Percentiles rank a stretch among this genome's conserved stretches.
These are phyloP conservation scores for Hippocampus zosterae DNA, from an alignment of 2,113 vertebrate genomes.

Conservation along the genomic window DNA sequence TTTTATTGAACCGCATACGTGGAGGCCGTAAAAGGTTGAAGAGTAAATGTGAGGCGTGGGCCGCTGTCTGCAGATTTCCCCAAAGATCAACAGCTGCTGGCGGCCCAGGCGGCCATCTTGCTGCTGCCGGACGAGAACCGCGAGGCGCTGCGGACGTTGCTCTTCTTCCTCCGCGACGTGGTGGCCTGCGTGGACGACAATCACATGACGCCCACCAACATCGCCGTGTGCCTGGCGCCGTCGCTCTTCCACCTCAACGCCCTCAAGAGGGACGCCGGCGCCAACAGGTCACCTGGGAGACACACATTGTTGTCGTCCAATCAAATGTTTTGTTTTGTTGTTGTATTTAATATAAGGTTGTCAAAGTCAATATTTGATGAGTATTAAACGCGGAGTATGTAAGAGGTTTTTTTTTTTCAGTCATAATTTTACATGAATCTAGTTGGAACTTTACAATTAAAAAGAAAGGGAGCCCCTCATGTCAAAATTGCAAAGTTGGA, in stretches of 20 bases:
- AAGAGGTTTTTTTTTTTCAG: too few relatives aligned
- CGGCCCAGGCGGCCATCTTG: slow-evolving; percentile 80
- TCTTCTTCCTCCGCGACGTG: slow-evolving; percentile 81
- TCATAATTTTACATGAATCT: too few relatives aligned
- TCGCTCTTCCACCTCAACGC: slow-evolving; percentile 86
- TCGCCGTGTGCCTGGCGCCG: slow-evolving; percentile 84
- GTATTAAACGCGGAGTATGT: too few relatives aligned
- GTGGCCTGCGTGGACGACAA: slow-evolving; percentile 79
- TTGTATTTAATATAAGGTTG: too few relatives aligned
- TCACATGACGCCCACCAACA: slow-evolving; percentile 88
- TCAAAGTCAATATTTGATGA: too few relatives aligned
- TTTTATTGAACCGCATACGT: not conserved
- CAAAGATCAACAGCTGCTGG: slow-evolving; percentile 78
- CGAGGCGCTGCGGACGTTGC: slow-evolving; percentile 79
- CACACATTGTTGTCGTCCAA: not conserved
- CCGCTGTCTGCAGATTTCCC: slow-evolving; percentile 71
- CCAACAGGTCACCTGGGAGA: not conserved
- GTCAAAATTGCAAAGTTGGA: too few relatives aligned
- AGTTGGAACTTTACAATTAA: too few relatives aligned
- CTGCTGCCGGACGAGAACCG: slow-evolving; percentile 83
- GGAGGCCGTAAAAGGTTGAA: not conserved
- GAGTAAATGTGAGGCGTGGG: not conserved
- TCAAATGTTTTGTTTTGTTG: too few relatives aligned
- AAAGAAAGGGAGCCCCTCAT: too few relatives aligned
- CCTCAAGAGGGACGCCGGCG: slow-evolving; percentile 69